Evolutionary conservation across 1,140 invertebrate species (phyloP), one percentile per base, ranked within the genome.

Genomic region (Artemia franciscana): DNA sequence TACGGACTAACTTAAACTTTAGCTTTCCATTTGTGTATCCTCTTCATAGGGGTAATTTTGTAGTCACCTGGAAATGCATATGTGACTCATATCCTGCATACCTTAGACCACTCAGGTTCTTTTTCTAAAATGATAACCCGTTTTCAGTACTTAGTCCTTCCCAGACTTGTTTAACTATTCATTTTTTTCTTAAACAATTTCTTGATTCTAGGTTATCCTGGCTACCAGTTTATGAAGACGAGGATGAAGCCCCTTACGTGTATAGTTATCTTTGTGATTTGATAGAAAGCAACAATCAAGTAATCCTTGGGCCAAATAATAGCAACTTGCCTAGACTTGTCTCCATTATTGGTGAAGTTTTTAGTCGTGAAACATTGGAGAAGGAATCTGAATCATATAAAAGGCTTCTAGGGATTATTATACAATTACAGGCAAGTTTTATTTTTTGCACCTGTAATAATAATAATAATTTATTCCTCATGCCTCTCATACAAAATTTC

Each of bases 251-350:
- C 61, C 84, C 85, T 58, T 85, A 94, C 71, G 85, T 98, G 30
- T 98, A 97, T 73, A 84, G 83, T 62, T 91, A 95, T 74, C 75
- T 98, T 26, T 97, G 92, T 75, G 91, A 96, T 76, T 77, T 98
- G 30, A 85, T 96, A 60, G 91, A 96, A 76, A 78, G 79, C 63
- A 91, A 95, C 72, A 86, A 97, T 76, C 83, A 85, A 4, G 74
- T 83, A 39, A 80, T 96, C 57, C 74, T 95, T 68, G 90, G 88
- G 24, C 78, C 78, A 26, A 83, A 90, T 68, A 91, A 92, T 70
- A 76, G 80, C 60, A 96, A 96, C 76, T 77, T 98, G 67, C 90
- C 90, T 24, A 79, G 81, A 64, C 81, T 98, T 63, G 81, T 98
- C 65, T 79, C 81, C 62, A 85, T 93, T 63, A 86, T 98, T 65